Evolutionary conservation across 2,888 invertebrate species (phyloP), one percentile per base, ranked within the genome.

Genomic region (Protophormia terraenovae): DNA sequence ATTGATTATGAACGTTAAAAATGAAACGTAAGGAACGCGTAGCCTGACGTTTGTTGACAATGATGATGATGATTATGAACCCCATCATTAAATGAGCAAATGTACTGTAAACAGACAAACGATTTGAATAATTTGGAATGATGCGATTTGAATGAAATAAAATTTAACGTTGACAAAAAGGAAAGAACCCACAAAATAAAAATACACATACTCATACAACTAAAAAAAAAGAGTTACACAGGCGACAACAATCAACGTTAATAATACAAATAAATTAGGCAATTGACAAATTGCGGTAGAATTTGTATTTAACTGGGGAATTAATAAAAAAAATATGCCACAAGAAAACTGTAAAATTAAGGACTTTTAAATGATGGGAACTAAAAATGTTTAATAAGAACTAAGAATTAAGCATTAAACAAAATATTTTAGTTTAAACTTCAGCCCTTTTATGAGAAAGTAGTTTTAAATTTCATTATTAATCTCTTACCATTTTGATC

Each of bases 81-180:
- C 64, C 72, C 81, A 88, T 91, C 92, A 92, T 92, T 92, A 92
- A 92, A 90, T 91, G 92, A 91, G 91, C 91, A 92, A 92, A 92
- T 92, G 91, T 91, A 92, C 91, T 92, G 92, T 91, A 92, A 92
- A 92, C 90, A 91, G 91, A 90, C 91, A 91, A 85, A 91, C 91
- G 92, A 89, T 91, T 91, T 92, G 91, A 92, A 92, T 92, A 91
- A 82, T 71, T 85, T 60, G n/a, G 62, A 55, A 62, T 62, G 71
- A 80, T 76, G 81, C 67, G 81, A 77, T 81, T 69, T 81, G 73
- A 78, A 77, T 78, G 16, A 50, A 12, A 35, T 47, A 27, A 80
- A 73, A 62, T 55, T 69, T 41, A 73, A 69, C 38, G 35, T 19
- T 73, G 47, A 62, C n/a, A 64, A 64, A 76, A 71, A 72, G 64